Conservation (phyloP, 2,888 invertebrate genomes). For the Amphiduros pacificus region DNA sequence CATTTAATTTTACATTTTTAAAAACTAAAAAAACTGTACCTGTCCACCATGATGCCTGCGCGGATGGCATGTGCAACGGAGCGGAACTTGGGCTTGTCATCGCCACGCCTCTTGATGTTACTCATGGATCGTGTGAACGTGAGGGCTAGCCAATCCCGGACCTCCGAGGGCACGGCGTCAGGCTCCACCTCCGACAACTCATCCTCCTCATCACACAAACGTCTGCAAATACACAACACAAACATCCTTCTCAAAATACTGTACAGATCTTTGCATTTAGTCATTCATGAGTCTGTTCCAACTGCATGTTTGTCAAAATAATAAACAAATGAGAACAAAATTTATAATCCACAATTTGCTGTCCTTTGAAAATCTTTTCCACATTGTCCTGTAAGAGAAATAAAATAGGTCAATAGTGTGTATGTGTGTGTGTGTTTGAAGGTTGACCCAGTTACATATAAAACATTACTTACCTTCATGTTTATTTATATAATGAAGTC, state of each 20-base stretch:
- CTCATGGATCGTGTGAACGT: conserved; percentile 79
- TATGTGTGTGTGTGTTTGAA: too few relatives aligned
- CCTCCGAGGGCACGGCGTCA: conserved; percentile 93
- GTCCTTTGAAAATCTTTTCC: not conserved
- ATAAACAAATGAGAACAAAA: not conserved
- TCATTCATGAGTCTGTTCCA: too few relatives aligned
- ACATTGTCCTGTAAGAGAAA: too few relatives aligned
- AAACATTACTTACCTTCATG: too few relatives aligned
- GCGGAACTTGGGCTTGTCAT: conserved; percentile 74
- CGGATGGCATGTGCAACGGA: conserved; percentile 95
- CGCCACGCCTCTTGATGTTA: conserved; percentile 63
- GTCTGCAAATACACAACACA: conserved; percentile 38
- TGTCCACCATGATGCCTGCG: conserved; percentile 93
- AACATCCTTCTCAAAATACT: too few relatives aligned
- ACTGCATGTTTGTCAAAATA: not conserved
- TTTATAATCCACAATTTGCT: not conserved
- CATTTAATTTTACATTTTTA: not conserved
- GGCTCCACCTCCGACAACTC: conserved; percentile 94
- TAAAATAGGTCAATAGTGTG: not conserved
- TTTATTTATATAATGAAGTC: too few relatives aligned
- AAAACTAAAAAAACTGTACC: conserved; percentile 35
- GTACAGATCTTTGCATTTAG: too few relatives aligned
- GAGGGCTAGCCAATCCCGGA: conserved; percentile 93
- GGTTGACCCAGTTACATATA: too few relatives aligned
- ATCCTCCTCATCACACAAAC: conserved; percentile 76